Conservation (phyloP, 2,797 vertebrate genomes). For the Salarias fasciatus region DNA sequence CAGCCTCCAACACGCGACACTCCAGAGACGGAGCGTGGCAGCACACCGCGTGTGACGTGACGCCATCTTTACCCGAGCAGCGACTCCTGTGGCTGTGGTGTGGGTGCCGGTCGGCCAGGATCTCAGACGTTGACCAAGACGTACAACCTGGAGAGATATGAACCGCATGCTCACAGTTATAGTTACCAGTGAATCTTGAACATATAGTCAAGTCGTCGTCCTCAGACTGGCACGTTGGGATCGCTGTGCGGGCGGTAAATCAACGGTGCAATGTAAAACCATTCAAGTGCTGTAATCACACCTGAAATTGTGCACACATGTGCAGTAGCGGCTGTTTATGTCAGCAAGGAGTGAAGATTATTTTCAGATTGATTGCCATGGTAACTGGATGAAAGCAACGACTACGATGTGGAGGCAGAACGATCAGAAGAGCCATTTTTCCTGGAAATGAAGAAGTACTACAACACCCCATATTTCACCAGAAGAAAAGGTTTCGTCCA, state of each 20-base stretch:
- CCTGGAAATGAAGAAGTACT: too few relatives aligned
- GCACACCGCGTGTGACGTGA: conserved; percentile 76
- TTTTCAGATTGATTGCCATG: conserved; percentile 51
- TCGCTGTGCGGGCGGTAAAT: background rate
- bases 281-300: background rate
- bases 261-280: background rate
- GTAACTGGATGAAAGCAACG: conserved; percentile 36
- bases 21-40: conserved; percentile 82
- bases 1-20: conserved; percentile 82
- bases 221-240: background rate
- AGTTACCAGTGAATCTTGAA: too few relatives aligned
- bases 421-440: too few relatives aligned
- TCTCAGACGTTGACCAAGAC: conserved; percentile 57
- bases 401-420: too few relatives aligned
- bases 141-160: conserved; percentile 82
- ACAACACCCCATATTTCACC: too few relatives aligned
- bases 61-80: conserved; percentile 65
- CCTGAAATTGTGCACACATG: background rate
- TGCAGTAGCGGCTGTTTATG: conserved; percentile 19
- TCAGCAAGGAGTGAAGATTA: conserved; percentile 10
- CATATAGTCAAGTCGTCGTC: too few relatives aligned
- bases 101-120: conserved; percentile 52
- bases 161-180: background rate
- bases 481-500: rapidly evolving
- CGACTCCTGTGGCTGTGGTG: conserved; percentile 35